These are phyloP conservation scores for Hydrolagus colliei DNA, from an alignment of 2,797 vertebrate species.

Conservation along the genomic window DNA sequence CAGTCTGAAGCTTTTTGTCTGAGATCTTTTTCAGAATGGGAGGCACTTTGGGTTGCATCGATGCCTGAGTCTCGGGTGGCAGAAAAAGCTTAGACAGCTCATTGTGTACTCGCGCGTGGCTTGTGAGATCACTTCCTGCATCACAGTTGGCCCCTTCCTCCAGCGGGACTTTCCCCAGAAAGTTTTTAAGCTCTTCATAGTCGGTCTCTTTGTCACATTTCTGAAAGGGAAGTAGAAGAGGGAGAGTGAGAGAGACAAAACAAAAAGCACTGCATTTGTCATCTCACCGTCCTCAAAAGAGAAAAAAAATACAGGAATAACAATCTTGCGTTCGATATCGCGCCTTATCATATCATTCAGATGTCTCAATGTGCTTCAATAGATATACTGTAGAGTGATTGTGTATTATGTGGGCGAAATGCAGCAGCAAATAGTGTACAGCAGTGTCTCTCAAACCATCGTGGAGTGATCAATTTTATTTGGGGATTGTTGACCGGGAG, in stretches of 20 bases:
- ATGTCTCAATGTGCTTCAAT: too few relatives aligned
- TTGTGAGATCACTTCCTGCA: background rate
- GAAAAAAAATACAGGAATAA: background rate
- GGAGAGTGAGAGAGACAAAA: too few relatives aligned
- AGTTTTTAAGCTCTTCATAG: slow-evolving; percentile 45
- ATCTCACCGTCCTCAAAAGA: background rate
- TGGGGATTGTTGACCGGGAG: too few relatives aligned
- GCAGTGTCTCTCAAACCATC: too few relatives aligned
- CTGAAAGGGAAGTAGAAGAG: slow-evolving; percentile 39
- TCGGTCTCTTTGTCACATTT: slow-evolving; percentile 45
- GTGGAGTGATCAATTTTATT: too few relatives aligned
- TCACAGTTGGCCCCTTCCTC: background rate
- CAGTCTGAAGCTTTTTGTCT: slow-evolving; percentile 35
- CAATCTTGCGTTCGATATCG: too few relatives aligned
- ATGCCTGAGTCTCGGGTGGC: slow-evolving; percentile 15
- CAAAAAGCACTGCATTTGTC: background rate
- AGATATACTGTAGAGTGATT: too few relatives aligned
- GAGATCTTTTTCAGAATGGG: slow-evolving; percentile 37
- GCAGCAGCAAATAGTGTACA: too few relatives aligned
- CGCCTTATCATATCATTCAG: too few relatives aligned
- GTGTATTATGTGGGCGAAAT: too few relatives aligned
- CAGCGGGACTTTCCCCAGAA: background rate
- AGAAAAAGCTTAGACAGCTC: slow-evolving; percentile 43
- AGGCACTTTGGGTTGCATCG: slow-evolving; percentile 34
- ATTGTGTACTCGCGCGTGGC: slow-evolving; percentile 34